Conservation (phyloP, 2,113 vertebrate genomes). For the Ellobius talpinus region DNA sequence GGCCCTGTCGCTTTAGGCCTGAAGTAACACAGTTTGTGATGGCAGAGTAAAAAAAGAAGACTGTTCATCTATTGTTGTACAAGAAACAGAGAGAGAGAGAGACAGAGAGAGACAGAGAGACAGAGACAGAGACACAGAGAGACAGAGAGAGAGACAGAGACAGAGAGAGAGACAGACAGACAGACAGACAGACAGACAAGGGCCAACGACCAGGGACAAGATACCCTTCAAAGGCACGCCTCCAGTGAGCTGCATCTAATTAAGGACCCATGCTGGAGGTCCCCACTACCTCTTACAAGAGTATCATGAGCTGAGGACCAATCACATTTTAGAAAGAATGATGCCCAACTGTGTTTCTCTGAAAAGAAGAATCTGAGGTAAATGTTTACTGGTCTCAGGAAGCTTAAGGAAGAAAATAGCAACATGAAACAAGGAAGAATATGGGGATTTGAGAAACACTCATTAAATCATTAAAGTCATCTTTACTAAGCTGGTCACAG, state of each 20-base stretch:
- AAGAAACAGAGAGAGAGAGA: background rate
- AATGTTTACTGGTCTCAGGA: background rate
- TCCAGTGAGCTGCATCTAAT: background rate
- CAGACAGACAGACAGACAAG: too few species aligned
- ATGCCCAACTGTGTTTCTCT: background rate
- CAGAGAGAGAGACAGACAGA: too few species aligned
- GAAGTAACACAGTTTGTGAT: background rate
- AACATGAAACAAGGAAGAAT: background rate
- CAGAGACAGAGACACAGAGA: too few species aligned
- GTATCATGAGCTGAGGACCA: background rate
- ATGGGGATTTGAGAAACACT: too few species aligned
- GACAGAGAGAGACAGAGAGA: background rate
- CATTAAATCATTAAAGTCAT: background rate
- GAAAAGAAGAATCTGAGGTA: conserved; percentile 8
- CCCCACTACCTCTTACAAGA: background rate
- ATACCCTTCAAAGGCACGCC: background rate
- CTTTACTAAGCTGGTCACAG: background rate
- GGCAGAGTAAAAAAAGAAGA: background rate
- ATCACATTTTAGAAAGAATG: background rate
- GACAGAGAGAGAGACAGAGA: too few species aligned
- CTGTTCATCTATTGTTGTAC: background rate
- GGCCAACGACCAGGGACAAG: background rate
- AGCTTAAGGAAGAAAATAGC: background rate
- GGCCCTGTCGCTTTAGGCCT: background rate
- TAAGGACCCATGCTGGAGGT: background rate